Evolutionary conservation across 2,113 vertebrate species (phyloP).

Genomic region (Ranitomeya imitator): DNA sequence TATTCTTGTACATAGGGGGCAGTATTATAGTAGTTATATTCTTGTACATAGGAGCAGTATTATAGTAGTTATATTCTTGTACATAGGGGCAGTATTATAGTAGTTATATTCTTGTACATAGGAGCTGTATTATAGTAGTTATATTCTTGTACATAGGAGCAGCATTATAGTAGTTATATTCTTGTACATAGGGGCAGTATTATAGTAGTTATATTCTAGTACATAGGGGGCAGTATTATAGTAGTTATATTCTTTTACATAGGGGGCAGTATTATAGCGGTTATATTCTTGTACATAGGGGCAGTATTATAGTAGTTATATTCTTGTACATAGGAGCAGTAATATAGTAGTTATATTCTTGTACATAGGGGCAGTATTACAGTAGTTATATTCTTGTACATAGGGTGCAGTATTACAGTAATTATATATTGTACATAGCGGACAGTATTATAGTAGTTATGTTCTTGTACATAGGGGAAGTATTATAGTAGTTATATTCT

Average conservation of each 20-base stretch:
- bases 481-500: neutral
- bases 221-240: neutral
- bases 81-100: neutral
- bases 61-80: neutral
- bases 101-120: slow-evolving; percentile 6
- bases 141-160: neutral
- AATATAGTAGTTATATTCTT: neutral
- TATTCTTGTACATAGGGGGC: neutral
- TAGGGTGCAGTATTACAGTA: neutral
- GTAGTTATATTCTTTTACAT: neutral
- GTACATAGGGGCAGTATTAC: neutral
- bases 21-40: neutral
- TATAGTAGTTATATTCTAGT: neutral
- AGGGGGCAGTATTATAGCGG: neutral
- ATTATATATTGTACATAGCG: neutral
- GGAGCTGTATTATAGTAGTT: neutral
- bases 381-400: neutral
- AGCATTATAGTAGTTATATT: neutral
- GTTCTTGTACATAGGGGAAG: neutral
- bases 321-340: neutral
- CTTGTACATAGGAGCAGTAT: neutral
- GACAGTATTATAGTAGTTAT: neutral
- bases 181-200: too few species aligned
- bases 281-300: neutral
- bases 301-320: neutral